Evolutionary conservation across 2,113 vertebrate genomes (phyloP), one percentile per base, ranked within the genome.

Genomic region (Thymallus thymallus): DNA sequence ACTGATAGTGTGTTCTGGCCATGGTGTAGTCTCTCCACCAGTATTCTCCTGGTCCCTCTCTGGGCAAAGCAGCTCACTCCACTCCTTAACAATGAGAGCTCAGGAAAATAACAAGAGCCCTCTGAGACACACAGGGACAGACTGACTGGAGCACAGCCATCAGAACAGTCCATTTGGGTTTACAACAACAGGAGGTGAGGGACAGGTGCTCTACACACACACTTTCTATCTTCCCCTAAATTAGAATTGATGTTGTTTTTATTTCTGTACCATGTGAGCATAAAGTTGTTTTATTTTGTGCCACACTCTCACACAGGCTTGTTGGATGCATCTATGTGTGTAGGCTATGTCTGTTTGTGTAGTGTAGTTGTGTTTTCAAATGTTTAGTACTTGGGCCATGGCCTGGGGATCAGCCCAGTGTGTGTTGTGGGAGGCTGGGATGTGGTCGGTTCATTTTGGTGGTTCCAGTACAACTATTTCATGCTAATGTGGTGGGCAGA

Each of bases 401-500:
- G 69, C 58, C 22, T 66, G 72, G 61, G 30, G 75, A 45, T 69
- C 13, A 26, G 62, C 5, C 23, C 5, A 51, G 32, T 77, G 56
- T 45, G 20, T 51, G 12, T 48, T 68, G 46, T 71, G 75, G 26
- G 71, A 65, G 73, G 18, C 32, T 29, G 30, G 48, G 22, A 80
- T 16, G 23, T 24, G 26, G 3, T 29, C 9, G 24, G 0, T 18
- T 80, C 67, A 68, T 84, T 80, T 68, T 26, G 24, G 12, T 24
- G 26, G 71, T 84, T 81, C 63, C 61, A 74, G 0, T 0, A 79
- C 56, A 67, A 48, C 76, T 66, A 24, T 66, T 66, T 66, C 60
- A 69, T 76, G 78, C 55, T 78, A 70, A 76, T 81, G 67, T 45
- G 20, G 71, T 55, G 55, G 75, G 29, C 75, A 76, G 71, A 26